Evolutionary conservation across 1,140 invertebrate genomes (phyloP).

Genomic region (Anastrepha obliqua): DNA sequence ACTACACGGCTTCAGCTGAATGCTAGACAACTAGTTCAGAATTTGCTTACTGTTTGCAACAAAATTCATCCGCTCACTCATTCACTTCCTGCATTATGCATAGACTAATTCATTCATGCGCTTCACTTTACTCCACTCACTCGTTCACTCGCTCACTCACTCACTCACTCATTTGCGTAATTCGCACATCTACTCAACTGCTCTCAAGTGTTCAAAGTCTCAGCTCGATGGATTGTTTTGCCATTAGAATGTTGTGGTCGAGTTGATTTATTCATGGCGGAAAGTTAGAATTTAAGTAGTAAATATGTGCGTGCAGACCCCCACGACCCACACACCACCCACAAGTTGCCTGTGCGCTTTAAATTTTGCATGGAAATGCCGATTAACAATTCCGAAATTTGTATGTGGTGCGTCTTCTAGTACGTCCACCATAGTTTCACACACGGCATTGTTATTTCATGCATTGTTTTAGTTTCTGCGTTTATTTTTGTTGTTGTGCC

Average conservation of each 20-base stretch:
- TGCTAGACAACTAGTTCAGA: neutral
- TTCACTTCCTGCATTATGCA: neutral
- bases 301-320: too few relatives aligned
- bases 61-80: neutral
- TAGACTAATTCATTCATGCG: neutral
- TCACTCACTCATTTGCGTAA: constrained; percentile 38
- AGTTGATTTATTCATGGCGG: constrained; percentile 33
- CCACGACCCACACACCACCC: neutral
- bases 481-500: neutral
- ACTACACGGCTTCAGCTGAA: neutral
- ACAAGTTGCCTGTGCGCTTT: neutral
- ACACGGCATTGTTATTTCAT: neutral
- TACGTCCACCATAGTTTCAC: too few relatives aligned
- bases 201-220: constrained; percentile 31
- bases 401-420: neutral
- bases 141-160: neutral
- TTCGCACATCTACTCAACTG: neutral
- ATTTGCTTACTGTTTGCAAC: neutral
- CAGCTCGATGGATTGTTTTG: neutral
- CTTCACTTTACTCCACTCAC: neutral
- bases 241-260: neutral
- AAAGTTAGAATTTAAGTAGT: neutral
- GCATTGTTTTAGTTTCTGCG: neutral
- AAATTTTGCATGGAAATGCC: neutral
- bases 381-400: neutral